These are phyloP conservation scores for Noctua fimbriata DNA, from an alignment of 2,888 invertebrate species.

Conservation along the genomic window DNA sequence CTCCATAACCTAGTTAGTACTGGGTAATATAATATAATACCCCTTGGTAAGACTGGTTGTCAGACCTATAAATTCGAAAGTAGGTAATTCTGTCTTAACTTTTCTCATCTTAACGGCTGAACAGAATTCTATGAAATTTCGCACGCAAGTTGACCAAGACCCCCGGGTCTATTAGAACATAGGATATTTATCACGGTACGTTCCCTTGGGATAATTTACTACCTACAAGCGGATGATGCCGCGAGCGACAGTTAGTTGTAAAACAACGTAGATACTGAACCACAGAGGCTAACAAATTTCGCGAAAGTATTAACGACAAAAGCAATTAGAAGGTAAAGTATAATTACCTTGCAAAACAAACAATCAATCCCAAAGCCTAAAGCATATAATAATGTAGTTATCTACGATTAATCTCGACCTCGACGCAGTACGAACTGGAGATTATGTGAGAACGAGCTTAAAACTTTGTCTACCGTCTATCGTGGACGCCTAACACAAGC, in stretches of 20 bases:
- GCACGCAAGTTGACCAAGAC: neutral
- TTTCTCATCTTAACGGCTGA: neutral
- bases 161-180: neutral
- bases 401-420: constrained; percentile 51
- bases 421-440: constrained; percentile 54
- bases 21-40: no score
- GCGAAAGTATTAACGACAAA: constrained; percentile 16
- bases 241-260: neutral
- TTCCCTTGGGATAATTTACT: neutral
- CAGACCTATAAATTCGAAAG: neutral
- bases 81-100: neutral
- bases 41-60: no score
- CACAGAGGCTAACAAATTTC: neutral
- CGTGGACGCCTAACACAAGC: constrained; percentile 57
- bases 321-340: constrained; percentile 20
- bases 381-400: constrained; percentile 30
- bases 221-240: neutral
- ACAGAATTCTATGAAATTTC: neutral
- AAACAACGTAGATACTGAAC: neutral
- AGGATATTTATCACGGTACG: neutral
- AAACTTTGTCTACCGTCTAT: constrained; percentile 63
- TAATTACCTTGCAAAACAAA: constrained; percentile 32
- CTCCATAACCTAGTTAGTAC: no score
- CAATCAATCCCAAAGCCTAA: constrained; percentile 26
- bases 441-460: constrained; percentile 65